phyloP scores from a whole-genome alignment of 2,888 invertebrate species.

The Xiphydria camelus region DNA sequence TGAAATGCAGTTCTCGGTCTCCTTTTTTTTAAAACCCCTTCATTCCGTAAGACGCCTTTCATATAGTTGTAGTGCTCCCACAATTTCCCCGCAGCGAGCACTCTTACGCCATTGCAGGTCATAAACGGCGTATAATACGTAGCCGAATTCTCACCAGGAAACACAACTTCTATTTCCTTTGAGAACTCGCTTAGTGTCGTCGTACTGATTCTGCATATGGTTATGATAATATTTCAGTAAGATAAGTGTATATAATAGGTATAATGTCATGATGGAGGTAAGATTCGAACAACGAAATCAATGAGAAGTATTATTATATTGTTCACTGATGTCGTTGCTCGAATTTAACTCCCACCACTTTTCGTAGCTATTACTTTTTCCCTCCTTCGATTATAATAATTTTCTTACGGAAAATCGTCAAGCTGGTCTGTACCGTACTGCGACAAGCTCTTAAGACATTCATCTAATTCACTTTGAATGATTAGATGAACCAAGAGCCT shows the following conservation, averaged over 20 bases:
- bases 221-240: neutral
- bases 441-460: constrained; percentile 1
- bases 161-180: constrained; percentile 3
- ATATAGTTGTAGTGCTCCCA: constrained; percentile 16
- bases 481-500: constrained; percentile 9
- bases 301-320: no score
- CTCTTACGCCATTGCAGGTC: constrained; percentile 2
- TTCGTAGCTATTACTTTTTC: no score
- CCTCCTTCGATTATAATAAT: neutral
- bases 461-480: constrained; percentile 1
- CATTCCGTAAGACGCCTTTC: constrained; percentile 10
- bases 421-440: constrained; percentile 3
- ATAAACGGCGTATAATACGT: constrained; percentile 7
- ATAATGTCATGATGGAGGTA: neutral
- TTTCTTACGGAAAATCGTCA: constrained; percentile 6
- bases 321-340: no score
- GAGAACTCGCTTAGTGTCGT: neutral
- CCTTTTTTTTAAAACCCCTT: constrained; percentile 5
- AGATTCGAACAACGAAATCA: no score
- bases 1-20: neutral
- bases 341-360: no score
- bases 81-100: constrained; percentile 6
- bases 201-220: constrained; percentile 1
- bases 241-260: neutral
- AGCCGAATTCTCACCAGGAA: neutral